Conservation (phyloP, 2,888 invertebrate genomes). For the Piscicola geometra region DNA sequence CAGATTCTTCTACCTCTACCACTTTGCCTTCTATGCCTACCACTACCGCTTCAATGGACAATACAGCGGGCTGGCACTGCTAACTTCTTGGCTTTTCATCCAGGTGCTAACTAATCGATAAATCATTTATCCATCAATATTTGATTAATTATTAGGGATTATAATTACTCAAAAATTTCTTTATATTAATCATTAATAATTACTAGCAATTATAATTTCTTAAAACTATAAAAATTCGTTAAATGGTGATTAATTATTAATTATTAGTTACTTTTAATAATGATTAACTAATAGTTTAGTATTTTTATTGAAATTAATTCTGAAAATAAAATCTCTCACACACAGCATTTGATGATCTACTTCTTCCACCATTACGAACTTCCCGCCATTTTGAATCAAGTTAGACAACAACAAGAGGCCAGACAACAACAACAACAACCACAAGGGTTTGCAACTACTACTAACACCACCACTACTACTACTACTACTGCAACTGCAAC, state of each 20-base stretch:
- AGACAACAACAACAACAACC: no score
- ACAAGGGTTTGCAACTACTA: no score
- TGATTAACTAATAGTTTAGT: background rate
- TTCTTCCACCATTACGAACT: conserved; percentile 99
- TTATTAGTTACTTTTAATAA: background rate
- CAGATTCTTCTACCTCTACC: conserved; percentile 98
- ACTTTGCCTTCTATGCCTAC: conserved; percentile 98
- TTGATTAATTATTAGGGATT: background rate
- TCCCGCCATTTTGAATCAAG: conserved; percentile 86
- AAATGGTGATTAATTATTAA: background rate
- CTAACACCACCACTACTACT: background rate
- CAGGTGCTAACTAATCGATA: conserved; percentile 67
- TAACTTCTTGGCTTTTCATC: conserved; percentile 95
- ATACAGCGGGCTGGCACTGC: conserved; percentile 88
- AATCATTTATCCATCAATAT: background rate
- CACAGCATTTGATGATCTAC: conserved; percentile 97
- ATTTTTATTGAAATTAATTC: no score
- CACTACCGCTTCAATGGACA: conserved; percentile 99
- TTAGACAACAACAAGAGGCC: no score
- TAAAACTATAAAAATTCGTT: no score
- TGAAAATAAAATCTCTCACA: conserved; percentile 47
- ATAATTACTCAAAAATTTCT: no score
- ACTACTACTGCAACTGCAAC: background rate
- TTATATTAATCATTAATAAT: no score
- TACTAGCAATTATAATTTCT: no score